Conservation (phyloP, 2,113 vertebrate species). For the Phycodurus eques region DNA sequence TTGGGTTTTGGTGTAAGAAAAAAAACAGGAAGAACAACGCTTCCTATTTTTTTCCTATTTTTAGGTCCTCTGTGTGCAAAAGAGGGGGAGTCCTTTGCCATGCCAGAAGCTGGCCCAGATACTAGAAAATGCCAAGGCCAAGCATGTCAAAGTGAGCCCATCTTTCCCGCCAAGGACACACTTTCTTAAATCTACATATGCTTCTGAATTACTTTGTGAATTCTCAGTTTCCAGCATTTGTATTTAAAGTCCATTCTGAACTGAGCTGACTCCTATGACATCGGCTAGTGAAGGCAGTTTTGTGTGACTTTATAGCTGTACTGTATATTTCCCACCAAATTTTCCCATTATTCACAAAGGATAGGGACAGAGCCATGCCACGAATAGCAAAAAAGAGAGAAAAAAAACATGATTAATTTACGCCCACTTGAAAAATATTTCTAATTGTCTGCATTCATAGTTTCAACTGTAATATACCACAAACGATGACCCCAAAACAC, state of each 20-base stretch:
- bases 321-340: too few species aligned
- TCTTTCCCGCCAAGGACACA: not conserved
- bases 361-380: too few species aligned
- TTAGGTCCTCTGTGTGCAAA: slow-evolving; percentile 33
- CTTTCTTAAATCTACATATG: too few species aligned
- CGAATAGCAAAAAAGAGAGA: too few species aligned
- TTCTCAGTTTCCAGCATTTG: not conserved
- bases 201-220: not conserved
- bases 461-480: too few species aligned
- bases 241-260: not conserved
- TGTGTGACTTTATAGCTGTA: too few species aligned
- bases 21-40: slow-evolving; percentile 23
- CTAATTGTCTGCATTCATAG: too few species aligned
- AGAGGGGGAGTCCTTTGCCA: slow-evolving; percentile 26
- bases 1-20: slow-evolving; percentile 7
- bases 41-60: slow-evolving; percentile 43
- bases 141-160: not conserved
- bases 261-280: not conserved
- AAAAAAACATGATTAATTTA: too few species aligned
- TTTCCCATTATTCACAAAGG: too few species aligned
- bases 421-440: too few species aligned
- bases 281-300: not conserved
- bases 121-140: slow-evolving; percentile 10
- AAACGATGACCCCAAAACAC: too few species aligned
- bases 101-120: slow-evolving; percentile 32